Evolutionary conservation across 2,888 invertebrate genomes (phyloP).

Genomic region (Amblyjoppa fuscipennis): DNA sequence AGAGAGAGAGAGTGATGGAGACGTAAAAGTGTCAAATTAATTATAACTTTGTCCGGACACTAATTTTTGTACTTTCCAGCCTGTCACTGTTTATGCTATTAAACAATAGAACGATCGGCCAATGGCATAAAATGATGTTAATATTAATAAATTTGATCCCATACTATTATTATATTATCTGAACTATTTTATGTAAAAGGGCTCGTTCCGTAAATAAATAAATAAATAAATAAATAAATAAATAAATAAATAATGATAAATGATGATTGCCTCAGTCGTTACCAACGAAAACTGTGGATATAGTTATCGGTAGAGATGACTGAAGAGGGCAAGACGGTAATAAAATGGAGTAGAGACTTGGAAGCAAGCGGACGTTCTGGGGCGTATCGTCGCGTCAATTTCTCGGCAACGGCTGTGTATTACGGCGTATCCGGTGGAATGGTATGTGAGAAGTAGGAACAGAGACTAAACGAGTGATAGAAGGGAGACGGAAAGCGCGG

Average conservation of each 20-base stretch:
- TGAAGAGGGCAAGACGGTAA: slow-evolving; percentile 1
- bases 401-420: slow-evolving; percentile 35
- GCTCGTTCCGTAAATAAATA: no score
- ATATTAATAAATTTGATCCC: no score
- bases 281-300: no score
- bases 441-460: slow-evolving; percentile 10
- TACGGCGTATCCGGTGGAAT: slow-evolving; percentile 49
- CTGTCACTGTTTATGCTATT: neutral
- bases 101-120: neutral
- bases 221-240: no score
- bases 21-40: no score
- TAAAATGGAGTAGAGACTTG: slow-evolving; percentile 31
- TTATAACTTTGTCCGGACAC: no score
- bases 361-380: slow-evolving; percentile 43
- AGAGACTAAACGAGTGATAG: slow-evolving; percentile 34
- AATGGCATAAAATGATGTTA: neutral
- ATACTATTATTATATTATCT: no score
- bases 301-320: no score
- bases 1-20: no score
- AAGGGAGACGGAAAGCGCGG: slow-evolving; percentile 42
- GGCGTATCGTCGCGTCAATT: slow-evolving; percentile 51
- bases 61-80: neutral
- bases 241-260: no score
- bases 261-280: no score
- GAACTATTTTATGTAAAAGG: no score